Percentiles rank a stretch among this genome's conserved stretches.
Conservation (phyloP, 2,888 invertebrate species). For the Apocheima hispidaria region DNA sequence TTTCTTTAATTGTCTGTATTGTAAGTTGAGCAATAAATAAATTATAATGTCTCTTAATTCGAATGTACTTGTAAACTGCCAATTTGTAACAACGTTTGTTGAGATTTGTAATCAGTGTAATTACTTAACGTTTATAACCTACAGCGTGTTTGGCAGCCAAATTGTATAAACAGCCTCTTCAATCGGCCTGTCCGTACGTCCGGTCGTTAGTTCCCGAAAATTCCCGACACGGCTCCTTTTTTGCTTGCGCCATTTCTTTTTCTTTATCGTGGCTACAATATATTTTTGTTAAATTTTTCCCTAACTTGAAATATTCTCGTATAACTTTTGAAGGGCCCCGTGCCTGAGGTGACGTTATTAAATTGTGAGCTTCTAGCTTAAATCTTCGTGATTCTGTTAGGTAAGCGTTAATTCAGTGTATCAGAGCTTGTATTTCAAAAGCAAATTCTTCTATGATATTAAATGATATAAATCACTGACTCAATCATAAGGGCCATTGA, state of each 20-base stretch:
- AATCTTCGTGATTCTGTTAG: not conserved
- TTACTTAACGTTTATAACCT: slow-evolving; percentile 21
- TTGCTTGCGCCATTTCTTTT: slow-evolving; percentile 20
- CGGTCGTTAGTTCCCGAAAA: slow-evolving; percentile 32
- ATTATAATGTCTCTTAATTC: not conserved
- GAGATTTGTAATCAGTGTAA: slow-evolving; percentile 23
- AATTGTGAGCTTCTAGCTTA: slow-evolving; percentile 10
- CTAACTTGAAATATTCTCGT: slow-evolving; percentile 11
- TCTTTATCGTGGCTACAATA: slow-evolving; percentile 12
- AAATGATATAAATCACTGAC: slow-evolving; percentile 36
- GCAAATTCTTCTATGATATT: slow-evolving; percentile 16
- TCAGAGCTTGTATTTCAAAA: slow-evolving; percentile 13
- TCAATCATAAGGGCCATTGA: slow-evolving; percentile 34
- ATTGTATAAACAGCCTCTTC: slow-evolving; percentile 34
- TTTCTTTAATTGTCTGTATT: too few relatives aligned
- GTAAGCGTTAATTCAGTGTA: not conserved
- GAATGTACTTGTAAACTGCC: slow-evolving; percentile 13
- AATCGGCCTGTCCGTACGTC: slow-evolving; percentile 21
- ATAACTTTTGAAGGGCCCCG: slow-evolving; percentile 5
- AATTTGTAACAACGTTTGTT: slow-evolving; percentile 28
- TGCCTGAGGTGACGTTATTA: slow-evolving; percentile 8
- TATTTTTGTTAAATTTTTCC: slow-evolving; percentile 17
- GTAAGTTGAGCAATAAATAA: too few relatives aligned
- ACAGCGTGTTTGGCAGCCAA: slow-evolving; percentile 25
- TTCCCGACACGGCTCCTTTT: slow-evolving; percentile 8